phyloP scores from a whole-genome alignment of 2,797 vertebrate genomes.

The Halcyon chelicuti region DNA sequence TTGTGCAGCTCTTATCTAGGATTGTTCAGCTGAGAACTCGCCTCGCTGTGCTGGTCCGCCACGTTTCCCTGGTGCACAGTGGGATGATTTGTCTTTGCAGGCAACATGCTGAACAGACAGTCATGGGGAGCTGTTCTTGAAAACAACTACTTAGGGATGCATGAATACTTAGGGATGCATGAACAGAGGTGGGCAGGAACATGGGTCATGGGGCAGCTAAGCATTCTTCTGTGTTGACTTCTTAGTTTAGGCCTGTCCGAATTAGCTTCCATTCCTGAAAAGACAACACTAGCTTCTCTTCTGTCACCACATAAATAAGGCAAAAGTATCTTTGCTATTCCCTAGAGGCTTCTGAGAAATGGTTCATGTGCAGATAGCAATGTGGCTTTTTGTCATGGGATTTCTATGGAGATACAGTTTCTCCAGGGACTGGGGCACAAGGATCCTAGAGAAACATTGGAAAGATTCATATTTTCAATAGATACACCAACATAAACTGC shows the following conservation, averaged over 20 bases:
- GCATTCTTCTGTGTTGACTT: background rate
- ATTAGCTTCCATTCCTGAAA: background rate
- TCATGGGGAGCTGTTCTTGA: background rate
- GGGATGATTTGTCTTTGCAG: background rate
- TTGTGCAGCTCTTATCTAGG: conserved; percentile 20
- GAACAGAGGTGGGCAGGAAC: background rate
- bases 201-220: background rate
- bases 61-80: rapidly evolving
- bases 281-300: background rate
- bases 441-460: background rate
- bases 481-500: background rate
- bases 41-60: background rate
- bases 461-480: background rate
- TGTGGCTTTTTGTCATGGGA: background rate
- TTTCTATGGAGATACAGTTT: background rate
- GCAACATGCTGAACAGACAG: background rate
- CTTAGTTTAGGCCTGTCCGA: background rate
- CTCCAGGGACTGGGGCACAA: background rate
- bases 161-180: background rate
- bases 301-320: background rate
- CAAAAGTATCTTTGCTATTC: background rate
- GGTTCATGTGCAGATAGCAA: background rate
- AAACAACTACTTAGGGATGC: background rate
- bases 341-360: background rate
- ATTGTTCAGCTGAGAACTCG: background rate